phyloP scores from a whole-genome alignment of 2,888 invertebrate species.

The Pollenia labialis region DNA sequence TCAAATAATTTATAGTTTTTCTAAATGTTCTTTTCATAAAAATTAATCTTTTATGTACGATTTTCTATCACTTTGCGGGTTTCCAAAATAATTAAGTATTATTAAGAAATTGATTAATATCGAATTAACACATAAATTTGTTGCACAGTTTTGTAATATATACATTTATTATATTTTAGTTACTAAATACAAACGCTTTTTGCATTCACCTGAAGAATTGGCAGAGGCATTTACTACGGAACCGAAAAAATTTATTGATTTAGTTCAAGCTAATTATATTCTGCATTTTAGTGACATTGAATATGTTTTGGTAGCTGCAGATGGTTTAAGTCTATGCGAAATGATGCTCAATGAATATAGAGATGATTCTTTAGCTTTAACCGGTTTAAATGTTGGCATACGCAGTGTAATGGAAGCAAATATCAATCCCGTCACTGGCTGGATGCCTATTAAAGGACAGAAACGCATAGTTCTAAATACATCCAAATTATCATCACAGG shows the following conservation, averaged over 20 bases:
- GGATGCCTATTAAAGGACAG: slow-evolving; percentile 89
- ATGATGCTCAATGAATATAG: slow-evolving; percentile 88
- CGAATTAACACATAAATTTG: no score
- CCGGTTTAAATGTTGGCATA: slow-evolving; percentile 87
- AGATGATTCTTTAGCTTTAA: slow-evolving; percentile 80
- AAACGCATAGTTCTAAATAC: slow-evolving; percentile 74
- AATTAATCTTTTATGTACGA: no score
- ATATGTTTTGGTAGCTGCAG: slow-evolving; percentile 86
- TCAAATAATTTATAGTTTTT: no score
- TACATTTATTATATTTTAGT: slow-evolving; percentile 76
- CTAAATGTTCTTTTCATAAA: no score
- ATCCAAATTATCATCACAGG: neutral
- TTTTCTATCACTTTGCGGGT: no score
- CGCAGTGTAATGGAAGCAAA: slow-evolving; percentile 90
- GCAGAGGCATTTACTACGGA: slow-evolving; percentile 88
- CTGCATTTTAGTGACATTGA: slow-evolving; percentile 89
- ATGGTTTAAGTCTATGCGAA: slow-evolving; percentile 90
- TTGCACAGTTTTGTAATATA: no score
- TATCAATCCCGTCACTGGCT: slow-evolving; percentile 87
- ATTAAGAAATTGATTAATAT: no score
- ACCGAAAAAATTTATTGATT: slow-evolving; percentile 88
- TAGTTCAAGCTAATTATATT: slow-evolving; percentile 90
- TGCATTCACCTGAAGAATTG: slow-evolving; percentile 87
- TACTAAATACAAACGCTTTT: slow-evolving; percentile 84
- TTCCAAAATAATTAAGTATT: no score